phyloP scores from a whole-genome alignment of 2,888 invertebrate genomes.

The Maniola hyperantus region DNA sequence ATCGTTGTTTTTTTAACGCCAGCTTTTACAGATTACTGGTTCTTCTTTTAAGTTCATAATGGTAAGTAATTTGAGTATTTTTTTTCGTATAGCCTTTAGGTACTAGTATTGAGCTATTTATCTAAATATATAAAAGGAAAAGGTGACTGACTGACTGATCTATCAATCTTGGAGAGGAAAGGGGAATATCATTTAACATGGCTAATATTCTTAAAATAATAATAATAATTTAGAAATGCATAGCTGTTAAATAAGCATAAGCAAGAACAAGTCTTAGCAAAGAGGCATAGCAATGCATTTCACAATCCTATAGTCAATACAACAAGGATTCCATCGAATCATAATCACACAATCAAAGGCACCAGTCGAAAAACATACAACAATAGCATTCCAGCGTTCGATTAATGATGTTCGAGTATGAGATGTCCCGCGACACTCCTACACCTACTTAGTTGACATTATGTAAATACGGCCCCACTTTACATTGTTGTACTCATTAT shows the following conservation, averaged over 20 bases:
- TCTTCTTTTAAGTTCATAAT: too few species aligned
- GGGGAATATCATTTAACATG: too few species aligned
- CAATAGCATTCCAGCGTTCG: conserved; percentile 79
- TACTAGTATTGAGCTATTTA: too few species aligned
- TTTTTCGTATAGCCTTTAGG: too few species aligned
- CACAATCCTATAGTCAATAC: conserved; percentile 42
- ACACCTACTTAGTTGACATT: conserved; percentile 82
- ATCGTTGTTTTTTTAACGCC: conserved; percentile 40
- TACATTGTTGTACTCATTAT: conserved; percentile 81
- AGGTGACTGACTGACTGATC: too few species aligned
- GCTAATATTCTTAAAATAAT: too few species aligned
- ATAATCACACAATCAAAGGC: conserved; percentile 56
- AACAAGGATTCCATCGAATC: conserved; percentile 38
- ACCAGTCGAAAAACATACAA: conserved; percentile 72
- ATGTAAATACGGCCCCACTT: conserved; percentile 80
- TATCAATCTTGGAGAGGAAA: too few species aligned
- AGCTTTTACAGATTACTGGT: too few species aligned
- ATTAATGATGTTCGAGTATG: conserved; percentile 72
- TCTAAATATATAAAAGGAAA: too few species aligned
- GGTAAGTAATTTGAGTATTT: too few species aligned
- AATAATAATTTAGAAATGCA: too few species aligned
- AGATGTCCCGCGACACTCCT: conserved; percentile 64
- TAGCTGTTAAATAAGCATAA: neutral
- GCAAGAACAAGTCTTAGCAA: conserved; percentile 1
- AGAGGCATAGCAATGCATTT: conserved; percentile 16